Evolutionary conservation across 2,113 vertebrate genomes (phyloP).

Genomic region (Phaethornis superciliosus): DNA sequence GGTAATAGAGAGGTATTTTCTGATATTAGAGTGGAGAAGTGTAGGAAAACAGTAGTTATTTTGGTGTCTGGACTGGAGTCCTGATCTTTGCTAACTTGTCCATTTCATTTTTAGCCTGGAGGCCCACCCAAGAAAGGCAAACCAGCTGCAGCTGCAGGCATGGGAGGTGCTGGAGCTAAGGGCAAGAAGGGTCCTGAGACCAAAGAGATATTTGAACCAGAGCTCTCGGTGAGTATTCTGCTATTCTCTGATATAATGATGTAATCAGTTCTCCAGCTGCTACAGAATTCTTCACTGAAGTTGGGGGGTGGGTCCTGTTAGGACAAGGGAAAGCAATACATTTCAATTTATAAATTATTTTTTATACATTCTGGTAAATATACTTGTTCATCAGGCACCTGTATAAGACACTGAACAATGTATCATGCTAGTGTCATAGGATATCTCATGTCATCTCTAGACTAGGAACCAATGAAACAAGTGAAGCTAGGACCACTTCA

Average conservation of each 20-base stretch:
- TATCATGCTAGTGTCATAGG: neutral
- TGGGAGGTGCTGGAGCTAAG: constrained; percentile 79
- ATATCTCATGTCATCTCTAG: neutral
- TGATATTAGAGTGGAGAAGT: neutral
- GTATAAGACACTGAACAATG: neutral
- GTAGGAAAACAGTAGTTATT: neutral
- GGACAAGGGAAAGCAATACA: neutral
- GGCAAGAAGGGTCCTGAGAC: constrained; percentile 84
- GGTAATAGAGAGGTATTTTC: fast-evolving
- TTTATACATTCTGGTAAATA: neutral
- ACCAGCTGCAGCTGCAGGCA: constrained; percentile 57
- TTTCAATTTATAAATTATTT: neutral
- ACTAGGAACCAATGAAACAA: neutral
- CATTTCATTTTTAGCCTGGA: constrained; percentile 74
- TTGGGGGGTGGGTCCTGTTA: neutral
- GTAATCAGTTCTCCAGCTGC: neutral
- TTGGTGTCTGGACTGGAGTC: neutral
- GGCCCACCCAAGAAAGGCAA: constrained; percentile 89
- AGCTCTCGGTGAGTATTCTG: constrained; percentile 86
- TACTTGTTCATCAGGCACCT: neutral
- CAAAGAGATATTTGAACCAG: constrained; percentile 87
- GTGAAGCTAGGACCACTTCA: neutral
- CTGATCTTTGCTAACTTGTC: neutral
- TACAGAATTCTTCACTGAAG: neutral
- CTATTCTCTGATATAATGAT: fast-evolving